Evolutionary conservation across 2,113 vertebrate genomes (phyloP).

Genomic region (Himantopus leucocephalus): DNA sequence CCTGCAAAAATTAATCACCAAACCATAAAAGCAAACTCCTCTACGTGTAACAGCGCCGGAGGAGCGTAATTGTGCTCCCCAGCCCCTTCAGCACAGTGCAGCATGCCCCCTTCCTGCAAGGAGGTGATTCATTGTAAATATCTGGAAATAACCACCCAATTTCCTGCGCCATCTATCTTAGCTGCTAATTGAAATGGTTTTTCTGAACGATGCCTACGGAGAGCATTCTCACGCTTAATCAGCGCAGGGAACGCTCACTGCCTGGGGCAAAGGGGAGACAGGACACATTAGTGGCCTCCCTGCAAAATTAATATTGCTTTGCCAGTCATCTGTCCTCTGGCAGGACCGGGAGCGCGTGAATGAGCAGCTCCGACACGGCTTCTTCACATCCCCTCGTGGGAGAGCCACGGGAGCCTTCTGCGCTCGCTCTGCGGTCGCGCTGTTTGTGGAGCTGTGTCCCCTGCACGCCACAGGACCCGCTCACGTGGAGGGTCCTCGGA

Average conservation of each 20-base stretch:
- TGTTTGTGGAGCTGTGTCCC: not conserved
- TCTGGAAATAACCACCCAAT: not conserved
- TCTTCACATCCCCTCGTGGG: too few relatives aligned
- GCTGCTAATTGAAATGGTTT: not conserved
- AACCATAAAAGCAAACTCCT: not conserved
- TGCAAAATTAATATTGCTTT: not conserved
- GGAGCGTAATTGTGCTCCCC: not conserved
- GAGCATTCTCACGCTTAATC: not conserved
- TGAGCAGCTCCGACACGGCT: not conserved
- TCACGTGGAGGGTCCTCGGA: accelerated
- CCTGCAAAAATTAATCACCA: not conserved
- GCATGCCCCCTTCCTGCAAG: not conserved
- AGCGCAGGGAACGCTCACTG: not conserved
- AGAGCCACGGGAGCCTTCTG: not conserved
- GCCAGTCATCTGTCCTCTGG: not conserved
- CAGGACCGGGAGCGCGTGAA: not conserved
- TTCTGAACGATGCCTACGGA: not conserved
- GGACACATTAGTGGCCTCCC: not conserved
- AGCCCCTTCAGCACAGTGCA: not conserved
- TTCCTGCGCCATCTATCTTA: not conserved
- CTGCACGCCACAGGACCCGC: not conserved
- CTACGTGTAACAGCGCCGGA: not conserved
- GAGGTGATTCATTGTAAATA: not conserved
- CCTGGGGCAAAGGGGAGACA: not conserved
- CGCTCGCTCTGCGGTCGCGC: not conserved